Conservation (phyloP, 2,113 vertebrate species). For the Amphiprion ocellaris region DNA sequence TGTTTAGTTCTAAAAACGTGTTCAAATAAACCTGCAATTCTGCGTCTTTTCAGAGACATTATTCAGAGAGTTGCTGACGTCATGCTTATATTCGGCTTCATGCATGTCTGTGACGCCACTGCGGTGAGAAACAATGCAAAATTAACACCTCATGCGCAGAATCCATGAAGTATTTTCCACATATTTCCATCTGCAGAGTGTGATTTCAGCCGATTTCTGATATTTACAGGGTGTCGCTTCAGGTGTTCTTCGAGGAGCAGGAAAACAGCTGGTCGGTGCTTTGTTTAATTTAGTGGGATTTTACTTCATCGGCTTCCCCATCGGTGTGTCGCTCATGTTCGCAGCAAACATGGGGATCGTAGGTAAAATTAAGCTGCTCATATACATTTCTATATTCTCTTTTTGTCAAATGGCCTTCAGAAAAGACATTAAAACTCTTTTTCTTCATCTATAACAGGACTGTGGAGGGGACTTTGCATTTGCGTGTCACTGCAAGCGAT, state of each 20-base stretch:
- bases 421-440: not conserved
- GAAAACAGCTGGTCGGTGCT: conserved; percentile 88
- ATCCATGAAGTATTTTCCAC: too few relatives aligned
- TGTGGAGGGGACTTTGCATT: conserved; percentile 88
- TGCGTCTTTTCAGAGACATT: not conserved
- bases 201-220: not conserved
- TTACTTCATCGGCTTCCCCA: conserved; percentile 85
- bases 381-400: not conserved
- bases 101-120: conserved; percentile 73
- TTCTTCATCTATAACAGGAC: conserved; percentile 74
- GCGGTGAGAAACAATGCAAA: conserved; percentile 58
- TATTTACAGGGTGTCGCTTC: conserved; percentile 78
- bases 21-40: not conserved
- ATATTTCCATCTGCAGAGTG: too few relatives aligned
- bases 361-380: conserved; percentile 72
- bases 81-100: conserved; percentile 63
- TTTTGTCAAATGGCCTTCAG: not conserved
- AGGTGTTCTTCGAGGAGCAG: conserved; percentile 86
- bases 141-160: not conserved
- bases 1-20: too few relatives aligned
- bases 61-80: conserved; percentile 64
- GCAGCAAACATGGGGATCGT: conserved; percentile 83
- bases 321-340: conserved; percentile 86
- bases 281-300: conserved; percentile 81
- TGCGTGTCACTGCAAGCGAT: conserved; percentile 80